Conservation (phyloP, 2,797 vertebrate genomes). For the Calcarius lapponicus region DNA sequence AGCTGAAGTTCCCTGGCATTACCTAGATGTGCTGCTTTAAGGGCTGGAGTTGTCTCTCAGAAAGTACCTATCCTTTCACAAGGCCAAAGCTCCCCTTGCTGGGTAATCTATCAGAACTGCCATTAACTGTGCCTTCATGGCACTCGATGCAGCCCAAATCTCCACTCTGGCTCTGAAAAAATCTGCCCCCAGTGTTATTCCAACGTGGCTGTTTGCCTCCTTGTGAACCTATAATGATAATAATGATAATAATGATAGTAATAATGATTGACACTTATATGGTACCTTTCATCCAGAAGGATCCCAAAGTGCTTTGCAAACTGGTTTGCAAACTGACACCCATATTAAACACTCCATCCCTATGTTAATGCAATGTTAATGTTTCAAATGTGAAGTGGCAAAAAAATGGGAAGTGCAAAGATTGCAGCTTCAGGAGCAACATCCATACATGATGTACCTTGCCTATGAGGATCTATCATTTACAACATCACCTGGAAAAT, state of each 20-base stretch:
- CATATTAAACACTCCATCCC: background rate
- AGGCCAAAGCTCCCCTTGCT: background rate
- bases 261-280: constrained; percentile 53
- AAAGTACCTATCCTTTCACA: background rate
- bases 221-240: constrained; percentile 24
- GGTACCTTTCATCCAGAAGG: constrained; percentile 39
- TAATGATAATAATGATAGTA: constrained; percentile 31
- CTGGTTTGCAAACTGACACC: background rate
- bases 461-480: background rate
- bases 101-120: background rate
- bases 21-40: background rate
- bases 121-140: background rate
- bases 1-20: background rate
- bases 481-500: background rate
- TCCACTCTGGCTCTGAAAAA: background rate
- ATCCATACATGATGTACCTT: background rate
- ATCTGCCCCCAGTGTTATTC: background rate
- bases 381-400: background rate
- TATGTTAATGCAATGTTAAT: background rate
- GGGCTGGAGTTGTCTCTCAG: background rate
- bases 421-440: background rate
- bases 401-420: background rate
- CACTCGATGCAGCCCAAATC: background rate
- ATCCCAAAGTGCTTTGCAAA: constrained; percentile 39
- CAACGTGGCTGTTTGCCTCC: background rate